Evolutionary conservation across 2,113 vertebrate genomes (phyloP).

Genomic region (Megaleporinus macrocephalus): DNA sequence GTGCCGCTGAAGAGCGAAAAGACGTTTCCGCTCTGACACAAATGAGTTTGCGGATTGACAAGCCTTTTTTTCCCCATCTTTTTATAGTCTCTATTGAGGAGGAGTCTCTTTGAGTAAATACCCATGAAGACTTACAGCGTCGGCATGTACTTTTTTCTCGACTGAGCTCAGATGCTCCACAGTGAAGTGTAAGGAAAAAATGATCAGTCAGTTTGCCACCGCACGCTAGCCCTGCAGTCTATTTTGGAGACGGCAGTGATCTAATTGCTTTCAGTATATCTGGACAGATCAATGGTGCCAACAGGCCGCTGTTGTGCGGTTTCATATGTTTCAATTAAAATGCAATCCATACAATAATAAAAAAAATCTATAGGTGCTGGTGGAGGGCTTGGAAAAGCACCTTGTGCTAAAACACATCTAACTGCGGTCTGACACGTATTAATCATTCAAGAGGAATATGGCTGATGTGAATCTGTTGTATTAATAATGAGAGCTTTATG

Average conservation of each 20-base stretch:
- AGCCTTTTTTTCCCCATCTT: slow-evolving; percentile 41
- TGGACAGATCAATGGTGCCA: slow-evolving; percentile 28
- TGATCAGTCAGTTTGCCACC: slow-evolving; percentile 39
- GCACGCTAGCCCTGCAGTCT: neutral
- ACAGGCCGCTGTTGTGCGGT: slow-evolving; percentile 33
- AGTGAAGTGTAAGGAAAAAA: slow-evolving; percentile 22
- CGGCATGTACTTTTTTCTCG: neutral
- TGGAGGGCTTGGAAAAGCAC: neutral
- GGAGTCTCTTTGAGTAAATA: slow-evolving; percentile 43
- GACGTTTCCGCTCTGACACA: slow-evolving; percentile 46
- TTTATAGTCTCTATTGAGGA: slow-evolving; percentile 53
- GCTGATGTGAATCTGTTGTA: slow-evolving; percentile 13
- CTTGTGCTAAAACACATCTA: slow-evolving; percentile 3
- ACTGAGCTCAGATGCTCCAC: neutral
- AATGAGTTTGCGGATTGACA: slow-evolving; percentile 57
- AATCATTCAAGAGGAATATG: slow-evolving; percentile 22
- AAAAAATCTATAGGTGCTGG: slow-evolving; percentile 15
- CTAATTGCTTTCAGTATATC: slow-evolving; percentile 33
- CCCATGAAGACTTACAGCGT: slow-evolving; percentile 19
- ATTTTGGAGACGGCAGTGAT: slow-evolving; percentile 31
- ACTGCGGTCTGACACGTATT: neutral
- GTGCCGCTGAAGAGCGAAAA: slow-evolving; percentile 39
- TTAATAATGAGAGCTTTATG: slow-evolving; percentile 22
- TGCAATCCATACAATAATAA: slow-evolving; percentile 24
- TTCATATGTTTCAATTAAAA: slow-evolving; percentile 39